A percentile compares a stretch with the other conserved stretches of the same genome.
These are phyloP conservation scores for Lagopus leucura DNA, from an alignment of 2,113 vertebrate species.

Conservation along the genomic window DNA sequence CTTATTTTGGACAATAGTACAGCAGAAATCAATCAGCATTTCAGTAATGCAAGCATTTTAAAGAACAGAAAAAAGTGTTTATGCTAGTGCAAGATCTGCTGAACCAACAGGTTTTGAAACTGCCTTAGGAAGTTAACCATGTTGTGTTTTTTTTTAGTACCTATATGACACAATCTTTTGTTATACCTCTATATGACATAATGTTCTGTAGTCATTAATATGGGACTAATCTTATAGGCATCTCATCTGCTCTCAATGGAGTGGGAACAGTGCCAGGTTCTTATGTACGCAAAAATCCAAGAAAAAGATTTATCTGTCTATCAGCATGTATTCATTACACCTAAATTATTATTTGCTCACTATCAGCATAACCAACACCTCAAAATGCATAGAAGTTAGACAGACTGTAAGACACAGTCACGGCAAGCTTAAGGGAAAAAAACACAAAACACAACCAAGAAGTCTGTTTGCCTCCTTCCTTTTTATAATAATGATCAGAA, in stretches of 20 bases:
- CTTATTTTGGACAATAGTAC: fast-evolving
- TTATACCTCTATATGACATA: slow-evolving; percentile 19
- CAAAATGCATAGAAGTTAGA: not conserved
- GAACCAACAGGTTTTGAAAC: slow-evolving; percentile 45
- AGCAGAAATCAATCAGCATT: slow-evolving; percentile 44
- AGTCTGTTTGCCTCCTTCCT: not conserved
- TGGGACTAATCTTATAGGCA: slow-evolving; percentile 36
- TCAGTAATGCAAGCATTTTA: not conserved
- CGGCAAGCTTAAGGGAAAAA: not conserved
- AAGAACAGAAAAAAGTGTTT: slow-evolving; percentile 16
- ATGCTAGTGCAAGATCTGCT: not conserved
- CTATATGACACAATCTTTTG: slow-evolving; percentile 39
- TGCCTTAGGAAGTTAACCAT: slow-evolving; percentile 7
- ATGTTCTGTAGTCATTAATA: slow-evolving; percentile 27
- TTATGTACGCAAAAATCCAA: slow-evolving; percentile 33
- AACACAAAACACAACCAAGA: not conserved
- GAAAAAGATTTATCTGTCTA: slow-evolving; percentile 50
- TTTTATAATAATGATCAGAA: not conserved
- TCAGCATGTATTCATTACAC: slow-evolving; percentile 59
- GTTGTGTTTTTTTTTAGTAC: not conserved
- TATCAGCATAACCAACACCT: not conserved
- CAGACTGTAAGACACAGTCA: not conserved
- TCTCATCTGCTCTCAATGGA: slow-evolving; percentile 1
- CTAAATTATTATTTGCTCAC: slow-evolving; percentile 34
- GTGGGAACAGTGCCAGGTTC: slow-evolving; percentile 9